Conservation (phyloP, 2,113 vertebrate genomes). For the Crotalus viridis region DNA sequence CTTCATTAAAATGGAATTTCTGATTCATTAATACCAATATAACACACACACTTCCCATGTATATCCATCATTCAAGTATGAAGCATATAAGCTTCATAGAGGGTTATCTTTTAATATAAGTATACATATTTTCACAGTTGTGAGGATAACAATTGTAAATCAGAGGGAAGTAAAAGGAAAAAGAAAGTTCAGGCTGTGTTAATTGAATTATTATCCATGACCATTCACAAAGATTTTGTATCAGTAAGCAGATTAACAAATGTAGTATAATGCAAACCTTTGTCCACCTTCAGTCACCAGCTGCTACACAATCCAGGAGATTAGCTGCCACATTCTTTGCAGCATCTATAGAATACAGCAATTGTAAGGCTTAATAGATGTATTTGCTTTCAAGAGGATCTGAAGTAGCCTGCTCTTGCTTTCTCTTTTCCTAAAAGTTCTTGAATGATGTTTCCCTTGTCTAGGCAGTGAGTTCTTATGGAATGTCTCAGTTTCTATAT, state of each 20-base stretch:
- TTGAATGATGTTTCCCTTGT: conserved; percentile 3
- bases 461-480: background rate
- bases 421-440: background rate
- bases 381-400: background rate
- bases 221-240: background rate
- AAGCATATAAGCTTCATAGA: background rate
- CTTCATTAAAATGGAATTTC: background rate
- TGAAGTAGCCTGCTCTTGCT: background rate
- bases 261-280: background rate
- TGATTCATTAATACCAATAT: background rate
- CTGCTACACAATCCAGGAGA: background rate
- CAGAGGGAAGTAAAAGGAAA: background rate
- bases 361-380: background rate
- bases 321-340: background rate
- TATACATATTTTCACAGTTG: background rate
- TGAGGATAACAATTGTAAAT: background rate
- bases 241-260: background rate
- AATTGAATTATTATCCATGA: background rate
- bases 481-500: background rate
- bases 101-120: background rate
- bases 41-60: background rate
- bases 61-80: background rate
- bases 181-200: background rate
- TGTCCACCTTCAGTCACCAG: background rate
- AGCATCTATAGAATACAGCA: background rate